Conservation (phyloP, 2,888 invertebrate genomes). For the Coenonympha arcania region DNA sequence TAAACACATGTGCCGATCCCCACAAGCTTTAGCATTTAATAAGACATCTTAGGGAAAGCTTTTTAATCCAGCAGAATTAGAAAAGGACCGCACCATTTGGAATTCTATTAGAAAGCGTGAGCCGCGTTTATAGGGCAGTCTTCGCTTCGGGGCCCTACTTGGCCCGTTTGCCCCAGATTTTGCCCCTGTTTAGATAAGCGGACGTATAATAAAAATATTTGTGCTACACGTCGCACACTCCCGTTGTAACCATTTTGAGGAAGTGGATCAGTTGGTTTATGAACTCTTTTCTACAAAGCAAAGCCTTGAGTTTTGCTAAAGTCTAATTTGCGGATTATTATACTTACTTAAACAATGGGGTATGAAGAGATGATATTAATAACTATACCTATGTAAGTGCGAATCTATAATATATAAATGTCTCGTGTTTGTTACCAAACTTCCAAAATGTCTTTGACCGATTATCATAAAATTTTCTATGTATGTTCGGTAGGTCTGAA, state of each 20-base stretch:
- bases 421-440: too few relatives aligned
- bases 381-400: too few relatives aligned
- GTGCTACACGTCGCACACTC: slow-evolving; percentile 12
- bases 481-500: too few relatives aligned
- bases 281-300: slow-evolving; percentile 1
- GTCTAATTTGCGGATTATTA: background rate
- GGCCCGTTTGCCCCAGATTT: slow-evolving; percentile 26
- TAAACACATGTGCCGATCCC: slow-evolving; percentile 2
- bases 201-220: slow-evolving; percentile 17
- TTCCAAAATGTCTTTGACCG: too few relatives aligned
- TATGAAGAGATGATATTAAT: too few relatives aligned
- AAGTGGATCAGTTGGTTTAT: slow-evolving; percentile 6
- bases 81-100: slow-evolving; percentile 27
- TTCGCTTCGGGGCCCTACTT: slow-evolving; percentile 26
- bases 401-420: too few relatives aligned
- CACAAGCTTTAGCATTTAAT: slow-evolving; percentile 22
- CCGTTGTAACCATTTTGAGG: slow-evolving; percentile 3
- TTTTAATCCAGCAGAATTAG: slow-evolving; percentile 31
- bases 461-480: too few relatives aligned
- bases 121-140: slow-evolving; percentile 30
- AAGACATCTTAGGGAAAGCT: slow-evolving; percentile 30
- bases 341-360: too few relatives aligned
- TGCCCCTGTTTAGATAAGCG: slow-evolving; percentile 21
- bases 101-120: slow-evolving; percentile 31
- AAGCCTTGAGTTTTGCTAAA: background rate